Evolutionary conservation across 2,797 vertebrate genomes (phyloP).

Genomic region (Carapus acus): DNA sequence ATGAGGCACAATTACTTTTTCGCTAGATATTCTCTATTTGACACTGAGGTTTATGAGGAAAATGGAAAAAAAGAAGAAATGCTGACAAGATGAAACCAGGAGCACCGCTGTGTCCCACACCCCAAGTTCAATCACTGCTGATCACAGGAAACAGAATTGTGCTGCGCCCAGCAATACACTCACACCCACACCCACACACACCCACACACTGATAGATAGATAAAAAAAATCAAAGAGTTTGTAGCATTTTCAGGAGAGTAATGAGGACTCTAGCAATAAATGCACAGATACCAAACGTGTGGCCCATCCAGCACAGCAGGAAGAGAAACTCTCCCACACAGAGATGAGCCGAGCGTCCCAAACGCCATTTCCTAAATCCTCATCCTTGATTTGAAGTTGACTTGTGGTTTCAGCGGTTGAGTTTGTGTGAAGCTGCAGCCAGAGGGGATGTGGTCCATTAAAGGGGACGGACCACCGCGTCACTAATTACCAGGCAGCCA

Average conservation of each 20-base stretch:
- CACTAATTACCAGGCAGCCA: conserved; percentile 84
- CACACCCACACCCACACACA: too few species aligned
- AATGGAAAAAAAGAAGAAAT: too few species aligned
- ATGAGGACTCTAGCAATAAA: conserved; percentile 22
- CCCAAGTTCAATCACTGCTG: too few species aligned
- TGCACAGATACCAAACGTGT: neutral
- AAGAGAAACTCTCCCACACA: conserved; percentile 41
- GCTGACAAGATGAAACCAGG: too few species aligned
- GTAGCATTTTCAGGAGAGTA: too few species aligned
- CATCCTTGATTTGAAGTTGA: conserved; percentile 81
- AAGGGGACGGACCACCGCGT: conserved; percentile 78
- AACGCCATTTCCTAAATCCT: conserved; percentile 68
- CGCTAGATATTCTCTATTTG: too few species aligned
- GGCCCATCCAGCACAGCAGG: conserved; percentile 14
- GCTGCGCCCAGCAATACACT: neutral
- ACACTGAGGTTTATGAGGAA: too few species aligned
- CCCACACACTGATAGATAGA: too few species aligned
- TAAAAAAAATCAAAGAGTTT: neutral
- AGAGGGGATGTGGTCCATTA: conserved; percentile 92
- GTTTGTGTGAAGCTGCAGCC: conserved; percentile 74
- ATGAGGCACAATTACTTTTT: neutral
- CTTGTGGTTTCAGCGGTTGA: conserved; percentile 68
- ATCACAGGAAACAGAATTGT: neutral
- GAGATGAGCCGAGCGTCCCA: conserved; percentile 34
- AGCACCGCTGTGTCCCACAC: too few species aligned